Evolutionary conservation across 2,888 invertebrate species (phyloP), one percentile per base, ranked within the genome.

Genomic region (Mantis religiosa): DNA sequence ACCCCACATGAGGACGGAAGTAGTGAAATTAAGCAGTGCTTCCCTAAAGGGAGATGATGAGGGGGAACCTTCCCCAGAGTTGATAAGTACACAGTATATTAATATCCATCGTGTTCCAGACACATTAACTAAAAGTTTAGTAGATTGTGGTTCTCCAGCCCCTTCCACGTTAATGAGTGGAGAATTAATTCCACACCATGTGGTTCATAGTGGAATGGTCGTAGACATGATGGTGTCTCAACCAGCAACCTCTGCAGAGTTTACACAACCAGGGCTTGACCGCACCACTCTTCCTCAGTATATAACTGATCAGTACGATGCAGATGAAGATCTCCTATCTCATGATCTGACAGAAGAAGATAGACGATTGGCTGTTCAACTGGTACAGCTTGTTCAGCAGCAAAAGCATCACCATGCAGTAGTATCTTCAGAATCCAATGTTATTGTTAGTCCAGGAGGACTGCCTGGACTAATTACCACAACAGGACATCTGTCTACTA

Each of bases 321-420:
- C 89, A 71, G 91, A 91, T 27, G 91, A 91, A 88, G 91, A 92
- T 90, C 89, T 92, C 81, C 89, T 92, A 87, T 89, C 92, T 30
- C 91, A 91, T 90, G 94, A 94, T 91, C 92, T 94, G 87, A 94
- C 94, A 15, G 94, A 95, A 92, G 95, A 95, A 91, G 95, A 95
- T 91, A 93, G 95, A 88, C 94, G 94, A 92, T 92, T 95, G 89
- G 95, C 95, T 6, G 95, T 95, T 81, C 95, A 95, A 34, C 92
- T 95, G 88, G 95, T 95, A 3, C 95, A 95, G 91, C 92, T 95
- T 27, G 95, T 94, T 88, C 95, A 95, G 88, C 95, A 95, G 90
- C 94, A 95, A 82, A 82, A 87, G 81, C 95, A 95, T 89, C 94
- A 90, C 87, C 90, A 90, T 82, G 34, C 88, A 25, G 87, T 89